Percentiles rank a stretch among this genome's conserved stretches.
These are phyloP conservation scores for Chionomys nivalis DNA, from an alignment of 2,113 vertebrate genomes.

Conservation along the genomic window DNA sequence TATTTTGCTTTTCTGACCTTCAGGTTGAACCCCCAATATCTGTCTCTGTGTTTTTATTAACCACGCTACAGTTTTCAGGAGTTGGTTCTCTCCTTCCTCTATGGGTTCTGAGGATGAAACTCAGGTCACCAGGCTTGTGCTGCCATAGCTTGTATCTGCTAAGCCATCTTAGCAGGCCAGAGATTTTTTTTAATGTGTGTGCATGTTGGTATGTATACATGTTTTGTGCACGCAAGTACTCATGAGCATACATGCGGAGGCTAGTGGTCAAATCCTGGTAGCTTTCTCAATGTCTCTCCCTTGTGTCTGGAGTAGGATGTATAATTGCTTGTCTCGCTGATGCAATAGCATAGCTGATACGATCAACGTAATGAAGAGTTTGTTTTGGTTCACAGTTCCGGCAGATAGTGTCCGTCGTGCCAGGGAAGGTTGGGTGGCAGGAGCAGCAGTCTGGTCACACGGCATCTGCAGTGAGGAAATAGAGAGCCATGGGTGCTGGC, in stretches of 20 bases:
- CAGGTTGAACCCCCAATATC: too few species aligned
- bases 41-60: too few species aligned
- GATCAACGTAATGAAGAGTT: not conserved
- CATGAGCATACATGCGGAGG: not conserved
- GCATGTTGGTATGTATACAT: not conserved
- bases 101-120: not conserved
- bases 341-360: not conserved
- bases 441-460: not conserved
- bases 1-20: too few species aligned
- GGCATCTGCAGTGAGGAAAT: not conserved
- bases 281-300: not conserved
- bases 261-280: too few species aligned
- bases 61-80: not conserved
- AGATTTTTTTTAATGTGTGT: not conserved
- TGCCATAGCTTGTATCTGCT: not conserved
- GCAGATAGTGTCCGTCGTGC: not conserved
- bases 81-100: not conserved
- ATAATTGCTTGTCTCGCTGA: not conserved
- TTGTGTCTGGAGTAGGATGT: not conserved
- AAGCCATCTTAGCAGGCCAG: not conserved
- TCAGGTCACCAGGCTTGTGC: not conserved
- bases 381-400: not conserved
- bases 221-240: not conserved
- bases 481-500: too few species aligned
- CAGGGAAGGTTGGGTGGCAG: not conserved